Percentiles rank a stretch among this genome's conserved stretches.
Conservation (phyloP, 2,797 vertebrate genomes). For the Chaunax sp. region DNA sequence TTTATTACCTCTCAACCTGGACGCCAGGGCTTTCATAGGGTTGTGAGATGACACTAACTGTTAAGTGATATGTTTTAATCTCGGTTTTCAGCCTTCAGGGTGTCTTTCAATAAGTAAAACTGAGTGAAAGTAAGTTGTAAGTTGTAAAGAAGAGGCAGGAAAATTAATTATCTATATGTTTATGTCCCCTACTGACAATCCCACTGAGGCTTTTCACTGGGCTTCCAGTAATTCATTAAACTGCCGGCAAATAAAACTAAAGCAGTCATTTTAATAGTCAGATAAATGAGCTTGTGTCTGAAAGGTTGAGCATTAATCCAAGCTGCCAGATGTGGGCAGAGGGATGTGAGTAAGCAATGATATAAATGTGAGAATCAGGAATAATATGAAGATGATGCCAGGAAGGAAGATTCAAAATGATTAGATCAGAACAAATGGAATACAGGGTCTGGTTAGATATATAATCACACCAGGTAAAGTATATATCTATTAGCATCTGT, state of each 20-base stretch:
- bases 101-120: background rate
- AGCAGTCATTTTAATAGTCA: background rate
- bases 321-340: background rate
- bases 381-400: too few relatives aligned
- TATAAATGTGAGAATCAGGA: background rate
- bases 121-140: background rate
- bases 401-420: too few relatives aligned
- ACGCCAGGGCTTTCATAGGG: background rate
- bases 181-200: accelerated
- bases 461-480: too few relatives aligned
- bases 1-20: background rate
- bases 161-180: constrained; percentile 10
- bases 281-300: background rate
- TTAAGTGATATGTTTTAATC: constrained; percentile 1
- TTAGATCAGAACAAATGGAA: too few relatives aligned
- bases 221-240: constrained; percentile 5
- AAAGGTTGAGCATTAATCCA: background rate
- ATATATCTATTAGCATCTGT: too few relatives aligned
- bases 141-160: background rate
- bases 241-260: background rate
- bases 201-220: background rate
- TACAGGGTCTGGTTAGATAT: too few relatives aligned
- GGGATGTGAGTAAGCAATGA: background rate
- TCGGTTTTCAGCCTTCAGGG: background rate
- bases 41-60: too few relatives aligned